A percentile compares a stretch with the other conserved stretches of the same genome.
These are phyloP conservation scores for Choristoneura fumiferana DNA, from an alignment of 1,140 invertebrate species.

Conservation along the genomic window DNA sequence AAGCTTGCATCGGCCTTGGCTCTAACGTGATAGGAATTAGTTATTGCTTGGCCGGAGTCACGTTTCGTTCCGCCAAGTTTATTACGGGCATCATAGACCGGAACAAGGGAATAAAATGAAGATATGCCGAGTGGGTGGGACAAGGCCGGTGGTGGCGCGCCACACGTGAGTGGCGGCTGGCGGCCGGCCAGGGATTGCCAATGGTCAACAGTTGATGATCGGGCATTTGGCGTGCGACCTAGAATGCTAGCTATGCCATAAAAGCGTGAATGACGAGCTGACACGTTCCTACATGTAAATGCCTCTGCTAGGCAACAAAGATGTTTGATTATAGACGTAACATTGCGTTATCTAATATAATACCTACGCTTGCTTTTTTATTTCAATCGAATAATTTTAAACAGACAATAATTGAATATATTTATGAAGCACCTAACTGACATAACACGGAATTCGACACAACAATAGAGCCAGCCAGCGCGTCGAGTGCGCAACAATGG, in stretches of 20 bases:
- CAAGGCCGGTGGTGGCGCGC: constrained; percentile 35
- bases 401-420: constrained; percentile 10
- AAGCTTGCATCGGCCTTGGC: constrained; percentile 13
- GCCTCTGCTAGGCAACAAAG: not conserved
- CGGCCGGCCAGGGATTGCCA: constrained; percentile 40
- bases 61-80: constrained; percentile 24
- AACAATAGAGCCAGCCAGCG: constrained; percentile 52
- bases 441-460: constrained; percentile 43
- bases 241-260: constrained; percentile 54
- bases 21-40: constrained; percentile 16
- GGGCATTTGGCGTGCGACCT: constrained; percentile 50
- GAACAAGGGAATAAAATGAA: constrained; percentile 53
- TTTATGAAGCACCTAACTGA: constrained; percentile 19
- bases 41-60: constrained; percentile 18
- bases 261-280: constrained; percentile 35
- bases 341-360: too few relatives aligned
- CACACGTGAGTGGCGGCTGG: constrained; percentile 56
- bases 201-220: constrained; percentile 21
- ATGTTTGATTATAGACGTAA: too few relatives aligned
- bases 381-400: constrained; percentile 9
- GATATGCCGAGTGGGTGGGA: constrained; percentile 36
- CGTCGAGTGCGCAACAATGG: constrained; percentile 55
- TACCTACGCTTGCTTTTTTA: too few relatives aligned
- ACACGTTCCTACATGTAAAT: constrained; percentile 22
- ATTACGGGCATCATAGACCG: constrained; percentile 41